Evolutionary conservation across 2,888 invertebrate species (phyloP), one percentile per base, ranked within the genome.

Genomic region (Cheilosia scutellata): DNA sequence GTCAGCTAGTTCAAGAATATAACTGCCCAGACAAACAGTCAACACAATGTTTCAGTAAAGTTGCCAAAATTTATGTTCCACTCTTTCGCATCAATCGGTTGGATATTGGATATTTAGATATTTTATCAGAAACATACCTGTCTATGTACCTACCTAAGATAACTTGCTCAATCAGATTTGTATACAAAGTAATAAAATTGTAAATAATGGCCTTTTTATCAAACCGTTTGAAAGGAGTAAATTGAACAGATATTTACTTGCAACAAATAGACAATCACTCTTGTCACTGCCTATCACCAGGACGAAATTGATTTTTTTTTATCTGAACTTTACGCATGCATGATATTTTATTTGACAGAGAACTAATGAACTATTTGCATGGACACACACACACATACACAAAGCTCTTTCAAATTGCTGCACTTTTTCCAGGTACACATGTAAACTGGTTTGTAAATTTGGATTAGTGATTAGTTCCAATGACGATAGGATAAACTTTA

Each of bases 301-400:
- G 2, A 11, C 11, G 37, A 37, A 37, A 37, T 37, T 11, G 11
- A 11, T 7, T 33, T 33, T 33, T 33, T 33, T 33, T 11, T 9
- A 37, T 37, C 0, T 37, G 11, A 37, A 11, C 37, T 37, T 6
- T n/a, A 47, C 44, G 16, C 44, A 47, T 7, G 33, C 57, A 47
- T 25, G n/a, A 47, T 66, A 76, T 66, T 58, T 58, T 25, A 20
- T 51, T 49, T 58, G 66, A 58, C 44, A 66, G 7, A 5, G 49
- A 9, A 49, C 75, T 76, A 66, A 76, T 66, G 75, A 76, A 65
- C 65, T 65, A 75, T 75, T 65, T 75, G 57, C 65, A 75, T 76
- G 49, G 29, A 44, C 6, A 9, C 20, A n/a, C 47, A 44, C 37
- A 47, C 33, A 33, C 31, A 20, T n/a, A n/a, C 16, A n/a, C 5